phyloP scores from a whole-genome alignment of 1,140 invertebrate genomes.

The Rhagoletis pomonella region DNA sequence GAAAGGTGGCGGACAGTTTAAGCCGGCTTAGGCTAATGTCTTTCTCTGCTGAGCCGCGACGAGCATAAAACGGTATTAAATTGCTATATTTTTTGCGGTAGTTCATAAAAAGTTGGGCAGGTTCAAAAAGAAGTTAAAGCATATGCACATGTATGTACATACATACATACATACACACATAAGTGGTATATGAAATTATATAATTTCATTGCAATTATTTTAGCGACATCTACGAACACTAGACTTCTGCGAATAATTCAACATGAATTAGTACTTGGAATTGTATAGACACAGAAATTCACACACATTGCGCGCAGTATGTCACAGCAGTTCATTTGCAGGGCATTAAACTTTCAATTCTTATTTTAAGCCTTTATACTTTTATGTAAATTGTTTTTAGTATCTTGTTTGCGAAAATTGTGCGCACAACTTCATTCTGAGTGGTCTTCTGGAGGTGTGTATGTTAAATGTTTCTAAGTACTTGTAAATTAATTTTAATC shows the following conservation, averaged over 20 bases:
- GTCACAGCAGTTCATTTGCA: constrained; percentile 29
- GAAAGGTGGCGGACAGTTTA: too few species aligned
- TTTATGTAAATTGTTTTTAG: not conserved
- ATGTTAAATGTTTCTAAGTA: too few species aligned
- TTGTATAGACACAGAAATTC: not conserved
- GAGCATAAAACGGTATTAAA: not conserved
- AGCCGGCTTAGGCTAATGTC: not conserved
- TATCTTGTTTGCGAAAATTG: not conserved
- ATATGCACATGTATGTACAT: not conserved
- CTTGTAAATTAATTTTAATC: too few species aligned
- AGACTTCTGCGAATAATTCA: not conserved
- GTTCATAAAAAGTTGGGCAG: not conserved
- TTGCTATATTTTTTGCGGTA: not conserved
- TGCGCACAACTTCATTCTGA: too few species aligned
- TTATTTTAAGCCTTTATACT: not conserved
- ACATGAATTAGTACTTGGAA: not conserved
- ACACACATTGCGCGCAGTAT: not conserved
- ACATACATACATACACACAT: not conserved
- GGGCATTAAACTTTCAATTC: constrained; percentile 15
- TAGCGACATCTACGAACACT: not conserved
- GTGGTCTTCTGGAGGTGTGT: too few species aligned
- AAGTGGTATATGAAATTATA: not conserved
- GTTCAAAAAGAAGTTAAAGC: not conserved
- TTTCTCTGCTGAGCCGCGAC: not conserved
- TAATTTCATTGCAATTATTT: not conserved